These are phyloP conservation scores for Papilio demoleus DNA, from an alignment of 2,888 invertebrate genomes.

Conservation along the genomic window DNA sequence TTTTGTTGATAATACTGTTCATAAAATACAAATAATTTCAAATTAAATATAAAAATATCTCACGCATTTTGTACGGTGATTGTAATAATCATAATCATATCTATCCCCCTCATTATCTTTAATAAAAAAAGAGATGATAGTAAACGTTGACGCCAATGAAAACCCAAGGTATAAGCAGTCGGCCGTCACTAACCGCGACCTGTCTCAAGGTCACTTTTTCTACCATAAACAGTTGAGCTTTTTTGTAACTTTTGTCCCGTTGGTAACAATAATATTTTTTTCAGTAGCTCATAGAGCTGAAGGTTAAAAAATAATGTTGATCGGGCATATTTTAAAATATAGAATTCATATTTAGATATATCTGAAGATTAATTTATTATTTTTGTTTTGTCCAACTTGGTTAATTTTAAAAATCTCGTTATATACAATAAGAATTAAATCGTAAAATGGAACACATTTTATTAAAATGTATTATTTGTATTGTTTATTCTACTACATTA, in stretches of 20 bases:
- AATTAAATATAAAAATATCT: slow-evolving; percentile 18
- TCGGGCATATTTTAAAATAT: not conserved
- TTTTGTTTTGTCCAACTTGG: no score
- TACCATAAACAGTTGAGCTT: slow-evolving; percentile 1
- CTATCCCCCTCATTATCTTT: not conserved
- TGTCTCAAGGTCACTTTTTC: slow-evolving; percentile 3
- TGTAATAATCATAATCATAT: not conserved
- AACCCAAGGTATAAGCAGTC: not conserved
- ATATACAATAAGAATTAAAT: no score
- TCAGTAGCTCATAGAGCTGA: not conserved
- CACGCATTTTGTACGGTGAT: slow-evolving; percentile 25
- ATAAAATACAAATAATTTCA: slow-evolving; percentile 7
- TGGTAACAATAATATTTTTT: not conserved
- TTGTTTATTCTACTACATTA: no score
- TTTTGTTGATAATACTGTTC: not conserved
- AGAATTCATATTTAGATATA: no score
- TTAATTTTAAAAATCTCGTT: no score
- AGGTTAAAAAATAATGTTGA: not conserved
- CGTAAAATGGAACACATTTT: no score
- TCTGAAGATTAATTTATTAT: no score
- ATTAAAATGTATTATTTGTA: no score
- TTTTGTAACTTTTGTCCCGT: not conserved
- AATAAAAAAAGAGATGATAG: not conserved
- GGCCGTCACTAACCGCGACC: not conserved
- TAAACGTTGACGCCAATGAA: no score